These are phyloP conservation scores for Eulithis testata DNA, from an alignment of 2,888 invertebrate genomes.

Conservation along the genomic window DNA sequence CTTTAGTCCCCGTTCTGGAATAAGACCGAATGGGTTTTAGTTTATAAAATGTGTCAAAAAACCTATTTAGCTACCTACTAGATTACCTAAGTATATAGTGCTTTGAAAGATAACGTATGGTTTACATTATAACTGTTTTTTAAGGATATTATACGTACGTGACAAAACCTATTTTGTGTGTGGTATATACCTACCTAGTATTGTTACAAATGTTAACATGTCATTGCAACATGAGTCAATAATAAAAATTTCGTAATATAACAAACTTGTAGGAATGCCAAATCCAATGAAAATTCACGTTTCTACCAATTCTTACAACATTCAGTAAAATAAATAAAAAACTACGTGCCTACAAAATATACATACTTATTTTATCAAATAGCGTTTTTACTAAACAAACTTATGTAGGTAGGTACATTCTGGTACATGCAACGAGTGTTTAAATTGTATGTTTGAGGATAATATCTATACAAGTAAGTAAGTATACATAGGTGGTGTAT, in stretches of 20 bases:
- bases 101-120: not conserved
- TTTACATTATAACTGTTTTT: not conserved
- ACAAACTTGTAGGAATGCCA: constrained; percentile 8
- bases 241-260: not conserved
- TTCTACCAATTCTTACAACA: constrained; percentile 4
- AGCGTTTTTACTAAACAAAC: constrained; percentile 42
- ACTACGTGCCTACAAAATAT: not conserved
- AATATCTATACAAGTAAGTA: constrained; percentile 43
- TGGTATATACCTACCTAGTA: too few relatives aligned
- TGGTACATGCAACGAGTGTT: constrained; percentile 43
- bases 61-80: too few relatives aligned
- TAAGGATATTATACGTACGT: too few relatives aligned
- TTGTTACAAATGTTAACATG: too few relatives aligned
- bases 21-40: too few relatives aligned
- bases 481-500: constrained; percentile 21
- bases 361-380: constrained; percentile 28
- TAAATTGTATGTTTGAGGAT: constrained; percentile 53
- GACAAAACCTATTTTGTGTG: too few relatives aligned
- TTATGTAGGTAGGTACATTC: too few relatives aligned
- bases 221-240: too few relatives aligned
- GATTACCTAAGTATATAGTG: too few relatives aligned
- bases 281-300: constrained; percentile 26
- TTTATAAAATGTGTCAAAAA: too few relatives aligned
- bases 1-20: too few relatives aligned
- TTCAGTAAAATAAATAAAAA: constrained; percentile 4